These are phyloP conservation scores for Stigmatopora argus DNA, from an alignment of 2,113 vertebrate genomes.

Conservation along the genomic window DNA sequence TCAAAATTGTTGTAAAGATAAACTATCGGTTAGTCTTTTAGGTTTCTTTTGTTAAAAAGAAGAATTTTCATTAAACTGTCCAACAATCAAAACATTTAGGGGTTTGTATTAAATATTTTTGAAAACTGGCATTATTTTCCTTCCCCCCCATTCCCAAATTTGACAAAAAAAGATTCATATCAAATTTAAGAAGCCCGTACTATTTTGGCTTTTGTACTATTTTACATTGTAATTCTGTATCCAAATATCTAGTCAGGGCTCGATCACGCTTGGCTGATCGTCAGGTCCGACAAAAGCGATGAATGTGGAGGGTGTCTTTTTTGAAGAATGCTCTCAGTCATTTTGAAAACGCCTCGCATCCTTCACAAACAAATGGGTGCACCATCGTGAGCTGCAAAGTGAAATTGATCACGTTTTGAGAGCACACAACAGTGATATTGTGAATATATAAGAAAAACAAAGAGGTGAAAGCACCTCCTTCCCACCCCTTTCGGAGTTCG, in stretches of 20 bases:
- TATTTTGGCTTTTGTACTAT: neutral
- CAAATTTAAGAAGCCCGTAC: neutral
- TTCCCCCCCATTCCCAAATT: too few relatives aligned
- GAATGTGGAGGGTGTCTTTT: constrained; percentile 59
- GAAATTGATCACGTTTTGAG: constrained; percentile 82
- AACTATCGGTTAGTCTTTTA: too few relatives aligned
- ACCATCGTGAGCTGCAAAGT: constrained; percentile 70
- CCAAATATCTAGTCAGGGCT: constrained; percentile 38
- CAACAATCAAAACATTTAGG: too few relatives aligned
- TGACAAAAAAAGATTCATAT: too few relatives aligned
- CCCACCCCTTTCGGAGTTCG: constrained; percentile 65
- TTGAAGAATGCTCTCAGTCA: constrained; percentile 76
- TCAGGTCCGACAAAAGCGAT: constrained; percentile 53
- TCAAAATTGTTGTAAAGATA: too few relatives aligned
- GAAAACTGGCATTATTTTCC: too few relatives aligned
- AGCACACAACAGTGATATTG: constrained; percentile 70
- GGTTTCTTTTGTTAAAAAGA: too few relatives aligned
- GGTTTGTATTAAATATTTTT: too few relatives aligned
- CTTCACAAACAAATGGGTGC: constrained; percentile 78
- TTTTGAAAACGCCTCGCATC: constrained; percentile 72
- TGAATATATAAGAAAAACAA: constrained; percentile 73
- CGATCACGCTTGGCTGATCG: constrained; percentile 55
- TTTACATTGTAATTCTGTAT: constrained; percentile 4
- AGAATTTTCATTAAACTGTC: too few relatives aligned
- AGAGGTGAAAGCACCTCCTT: constrained; percentile 28